Evolutionary conservation across 2,113 vertebrate species (phyloP), one percentile per base, ranked within the genome.

Genomic region (Thryonomys swinderianus): DNA sequence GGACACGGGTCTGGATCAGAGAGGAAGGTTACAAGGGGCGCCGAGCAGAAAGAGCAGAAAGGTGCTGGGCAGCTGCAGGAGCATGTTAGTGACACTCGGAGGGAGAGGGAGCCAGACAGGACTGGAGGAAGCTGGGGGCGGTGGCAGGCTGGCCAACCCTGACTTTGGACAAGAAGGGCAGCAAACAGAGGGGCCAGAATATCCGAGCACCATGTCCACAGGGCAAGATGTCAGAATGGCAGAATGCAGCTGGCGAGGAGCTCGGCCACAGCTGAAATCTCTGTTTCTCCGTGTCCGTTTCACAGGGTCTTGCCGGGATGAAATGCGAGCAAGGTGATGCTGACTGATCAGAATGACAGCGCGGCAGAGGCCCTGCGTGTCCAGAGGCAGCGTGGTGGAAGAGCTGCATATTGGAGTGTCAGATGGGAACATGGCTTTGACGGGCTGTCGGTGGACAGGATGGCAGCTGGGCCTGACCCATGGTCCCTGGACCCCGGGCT

Each of bases 381-480:
- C 82, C 55, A 51, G 55, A 89, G 88, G 93, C 40, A n/a, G 82
- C 2, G 11, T 59, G 85, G 91, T 2, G 1, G 94, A 96, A 92
- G 51, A 59, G 93, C 89, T 23, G 27, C 79, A 16, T 51, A 12
- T n/a, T 53, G 55, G 64, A 83, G 74, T 69, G 80, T 84, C 92
- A 37, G 83, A 2, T 23, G 25, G 7, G 37, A 55, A 45, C 5
- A 3, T 14, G 67, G 69, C 95, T 85, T 59, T 95, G 96, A 95
- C 0, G 1, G 86, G 79, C 86, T 76, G 84, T 85, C 25, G 0
- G 76, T 27, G 40, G 71, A 59, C 5, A n/a, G 67, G 55, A 73
- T 34, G 48, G 78, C 85, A 83, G 71, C 11, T 8, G 86, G 59
- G 61, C 67, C n/a, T 67, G 90, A 67, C 95, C 92, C 92, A 85